These are phyloP conservation scores for Amblyornis subalaris DNA, from an alignment of 2,113 vertebrate genomes.

Conservation along the genomic window DNA sequence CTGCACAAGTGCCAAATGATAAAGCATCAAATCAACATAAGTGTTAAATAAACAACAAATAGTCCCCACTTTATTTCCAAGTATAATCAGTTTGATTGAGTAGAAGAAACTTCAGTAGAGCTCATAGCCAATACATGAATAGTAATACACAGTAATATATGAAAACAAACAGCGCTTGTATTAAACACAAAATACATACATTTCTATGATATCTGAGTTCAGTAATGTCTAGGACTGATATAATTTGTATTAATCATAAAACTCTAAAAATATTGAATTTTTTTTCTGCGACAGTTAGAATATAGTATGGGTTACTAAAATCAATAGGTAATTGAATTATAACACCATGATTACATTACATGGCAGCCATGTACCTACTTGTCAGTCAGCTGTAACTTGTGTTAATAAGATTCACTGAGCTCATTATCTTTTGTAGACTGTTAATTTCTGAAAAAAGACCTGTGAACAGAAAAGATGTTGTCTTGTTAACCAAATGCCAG, in stretches of 20 bases:
- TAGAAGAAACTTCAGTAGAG: not conserved
- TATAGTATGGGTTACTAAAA: not conserved
- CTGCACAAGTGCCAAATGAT: not conserved
- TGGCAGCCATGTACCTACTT: conserved; percentile 34
- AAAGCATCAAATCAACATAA: not conserved
- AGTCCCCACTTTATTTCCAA: not conserved
- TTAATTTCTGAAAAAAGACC: conserved; percentile 34
- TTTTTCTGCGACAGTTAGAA: not conserved
- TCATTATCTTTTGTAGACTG: conserved; percentile 49
- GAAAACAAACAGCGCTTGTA: not conserved
- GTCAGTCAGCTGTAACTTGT: conserved; percentile 44
- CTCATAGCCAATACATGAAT: not conserved
- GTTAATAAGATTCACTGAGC: conserved; percentile 51
- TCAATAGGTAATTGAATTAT: conserved; percentile 50
- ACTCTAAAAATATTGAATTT: not conserved
- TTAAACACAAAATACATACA: not conserved
- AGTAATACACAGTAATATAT: not conserved
- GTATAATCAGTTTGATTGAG: not conserved
- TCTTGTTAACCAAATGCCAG: conserved; percentile 21
- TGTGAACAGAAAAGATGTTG: conserved; percentile 28
- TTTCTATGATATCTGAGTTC: not conserved
- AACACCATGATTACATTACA: conserved; percentile 11
- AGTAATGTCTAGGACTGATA: not conserved
- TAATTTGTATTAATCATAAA: not conserved
- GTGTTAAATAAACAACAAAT: conserved; percentile 18